phyloP scores from a whole-genome alignment of 2,888 invertebrate species.

The Lingula anatina region DNA sequence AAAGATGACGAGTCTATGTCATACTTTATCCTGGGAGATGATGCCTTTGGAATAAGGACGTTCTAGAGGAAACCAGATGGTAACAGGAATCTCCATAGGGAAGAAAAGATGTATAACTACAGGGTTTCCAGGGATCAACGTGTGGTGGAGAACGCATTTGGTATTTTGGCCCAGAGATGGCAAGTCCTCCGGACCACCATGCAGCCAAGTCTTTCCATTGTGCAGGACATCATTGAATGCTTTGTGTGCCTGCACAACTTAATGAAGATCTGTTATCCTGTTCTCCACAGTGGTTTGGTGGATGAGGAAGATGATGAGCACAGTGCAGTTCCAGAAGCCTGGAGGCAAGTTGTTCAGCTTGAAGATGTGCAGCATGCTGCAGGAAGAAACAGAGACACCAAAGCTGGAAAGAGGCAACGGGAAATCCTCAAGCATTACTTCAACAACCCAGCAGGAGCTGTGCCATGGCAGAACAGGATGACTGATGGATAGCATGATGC shows the following conservation, averaged over 20 bases:
- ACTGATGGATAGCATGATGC: background rate
- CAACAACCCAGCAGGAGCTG: background rate
- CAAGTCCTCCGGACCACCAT: conserved; percentile 2
- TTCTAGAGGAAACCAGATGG: no score
- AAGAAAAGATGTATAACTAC: no score
- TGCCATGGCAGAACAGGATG: background rate
- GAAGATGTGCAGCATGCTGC: conserved; percentile 3
- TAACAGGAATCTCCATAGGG: no score
- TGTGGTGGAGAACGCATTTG: no score
- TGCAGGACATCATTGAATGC: conserved; percentile 1
- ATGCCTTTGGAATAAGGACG: no score
- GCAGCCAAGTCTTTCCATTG: background rate
- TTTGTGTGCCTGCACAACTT: conserved; percentile 6
- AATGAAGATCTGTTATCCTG: conserved; percentile 1
- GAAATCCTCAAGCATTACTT: conserved; percentile 1
- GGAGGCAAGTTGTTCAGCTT: conserved; percentile 5
- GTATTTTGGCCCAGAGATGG: no score
- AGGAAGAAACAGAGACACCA: conserved; percentile 5
- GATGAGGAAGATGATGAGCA: conserved; percentile 8
- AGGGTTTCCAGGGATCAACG: no score
- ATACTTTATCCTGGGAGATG: no score
- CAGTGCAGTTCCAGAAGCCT: conserved; percentile 6
- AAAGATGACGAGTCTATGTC: no score
- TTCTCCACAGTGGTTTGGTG: background rate
- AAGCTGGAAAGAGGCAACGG: conserved; percentile 3